Conservation (phyloP, 1,140 invertebrate species). For the Carcinoscorpius rotundicauda region DNA sequence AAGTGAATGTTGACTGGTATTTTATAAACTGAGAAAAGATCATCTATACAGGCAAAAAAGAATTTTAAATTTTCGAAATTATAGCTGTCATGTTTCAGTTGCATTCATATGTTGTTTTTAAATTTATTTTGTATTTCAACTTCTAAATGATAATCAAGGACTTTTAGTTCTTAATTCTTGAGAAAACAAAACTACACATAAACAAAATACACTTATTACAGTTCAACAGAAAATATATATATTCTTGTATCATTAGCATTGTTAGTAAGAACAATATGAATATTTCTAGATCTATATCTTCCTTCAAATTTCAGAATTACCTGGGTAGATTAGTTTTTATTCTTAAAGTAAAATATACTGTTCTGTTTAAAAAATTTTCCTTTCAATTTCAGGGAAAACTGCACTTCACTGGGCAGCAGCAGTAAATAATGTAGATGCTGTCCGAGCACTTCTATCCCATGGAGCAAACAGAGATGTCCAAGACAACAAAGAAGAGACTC, state of each 20-base stretch:
- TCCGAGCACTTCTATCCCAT: conserved; percentile 77
- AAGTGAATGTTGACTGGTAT: too few species aligned
- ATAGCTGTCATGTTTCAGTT: too few species aligned
- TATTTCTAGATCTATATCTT: neutral
- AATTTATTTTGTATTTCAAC: too few species aligned
- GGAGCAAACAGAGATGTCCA: conserved; percentile 93
- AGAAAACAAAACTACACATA: too few species aligned
- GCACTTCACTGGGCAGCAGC: conserved; percentile 94
- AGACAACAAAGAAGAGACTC: conserved; percentile 92
- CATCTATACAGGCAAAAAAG: too few species aligned
- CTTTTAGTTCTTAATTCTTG: too few species aligned
- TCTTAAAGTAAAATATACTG: neutral
- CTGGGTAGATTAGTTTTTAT: neutral
- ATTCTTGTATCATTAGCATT: conserved; percentile 2
- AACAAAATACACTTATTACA: too few species aligned
- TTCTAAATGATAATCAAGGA: too few species aligned
- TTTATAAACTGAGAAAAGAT: too few species aligned
- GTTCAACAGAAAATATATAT: too few species aligned
- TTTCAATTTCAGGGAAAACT: conserved; percentile 47
- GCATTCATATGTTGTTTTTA: too few species aligned
- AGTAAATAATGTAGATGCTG: conserved; percentile 89
- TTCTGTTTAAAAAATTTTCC: neutral
- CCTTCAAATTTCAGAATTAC: neutral
- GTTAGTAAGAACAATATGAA: neutral
- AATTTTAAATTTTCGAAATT: too few species aligned